A percentile compares a stretch with the other conserved stretches of the same genome.
phyloP scores from a whole-genome alignment of 2,888 invertebrate genomes.

The Incurvaria masculella region DNA sequence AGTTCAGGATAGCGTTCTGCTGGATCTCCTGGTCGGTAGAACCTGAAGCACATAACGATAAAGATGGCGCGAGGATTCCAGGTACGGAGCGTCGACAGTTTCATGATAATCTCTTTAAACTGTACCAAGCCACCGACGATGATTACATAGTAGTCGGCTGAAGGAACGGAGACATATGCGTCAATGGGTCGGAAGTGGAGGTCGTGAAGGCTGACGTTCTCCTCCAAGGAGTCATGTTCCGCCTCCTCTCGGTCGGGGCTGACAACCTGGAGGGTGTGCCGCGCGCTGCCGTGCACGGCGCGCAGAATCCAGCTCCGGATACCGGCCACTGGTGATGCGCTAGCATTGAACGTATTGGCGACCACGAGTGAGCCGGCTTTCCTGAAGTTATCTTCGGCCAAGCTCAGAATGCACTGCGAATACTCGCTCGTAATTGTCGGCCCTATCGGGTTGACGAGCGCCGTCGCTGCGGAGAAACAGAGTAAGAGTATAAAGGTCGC shows the following conservation, averaged over 20 bases:
- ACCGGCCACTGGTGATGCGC: constrained; percentile 21
- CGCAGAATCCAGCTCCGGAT: constrained; percentile 27
- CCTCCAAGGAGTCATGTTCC: too few species aligned
- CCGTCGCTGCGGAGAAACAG: constrained; percentile 7
- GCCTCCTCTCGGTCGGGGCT: constrained; percentile 20
- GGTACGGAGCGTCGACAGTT: constrained; percentile 28
- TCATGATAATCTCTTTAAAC: constrained; percentile 26
- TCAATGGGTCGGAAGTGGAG: constrained; percentile 23
- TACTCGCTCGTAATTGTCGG: constrained; percentile 31
- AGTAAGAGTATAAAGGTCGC: too few species aligned
- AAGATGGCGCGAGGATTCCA: constrained; percentile 43
- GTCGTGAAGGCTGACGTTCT: constrained; percentile 1
- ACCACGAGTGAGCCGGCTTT: constrained; percentile 30
- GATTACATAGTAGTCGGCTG: constrained; percentile 33
- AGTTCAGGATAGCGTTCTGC: constrained; percentile 25
- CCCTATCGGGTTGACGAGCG: constrained; percentile 26
- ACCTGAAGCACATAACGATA: constrained; percentile 30
- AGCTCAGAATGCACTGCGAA: constrained; percentile 25
- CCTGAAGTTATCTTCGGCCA: constrained; percentile 28
- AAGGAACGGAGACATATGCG: constrained; percentile 22
- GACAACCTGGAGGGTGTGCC: constrained; percentile 25
- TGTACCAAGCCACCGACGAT: constrained; percentile 29
- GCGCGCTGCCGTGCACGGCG: constrained; percentile 23
- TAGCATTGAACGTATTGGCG: constrained; percentile 25
- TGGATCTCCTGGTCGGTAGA: constrained; percentile 15